phyloP scores from a whole-genome alignment of 2,797 vertebrate genomes.

The Enteromius argenteus region DNA sequence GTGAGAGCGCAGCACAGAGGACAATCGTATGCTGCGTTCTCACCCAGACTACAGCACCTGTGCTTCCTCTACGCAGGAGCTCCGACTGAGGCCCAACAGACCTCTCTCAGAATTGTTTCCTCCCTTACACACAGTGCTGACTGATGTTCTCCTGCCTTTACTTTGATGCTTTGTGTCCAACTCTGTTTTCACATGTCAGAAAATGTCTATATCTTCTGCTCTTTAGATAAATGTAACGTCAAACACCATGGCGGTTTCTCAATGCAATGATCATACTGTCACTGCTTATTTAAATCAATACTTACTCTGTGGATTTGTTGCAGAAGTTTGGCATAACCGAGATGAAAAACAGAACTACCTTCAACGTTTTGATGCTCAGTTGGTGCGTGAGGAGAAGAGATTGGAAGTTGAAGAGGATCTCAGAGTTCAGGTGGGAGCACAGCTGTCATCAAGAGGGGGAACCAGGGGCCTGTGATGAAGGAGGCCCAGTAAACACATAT shows the following conservation, averaged over 20 bases:
- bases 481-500: neutral
- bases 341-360: constrained; percentile 78
- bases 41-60: constrained; percentile 62
- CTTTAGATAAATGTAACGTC: neutral
- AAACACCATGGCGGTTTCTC: neutral
- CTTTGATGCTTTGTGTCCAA: constrained; percentile 27
- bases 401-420: constrained; percentile 84
- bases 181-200: constrained; percentile 35
- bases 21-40: constrained; percentile 59
- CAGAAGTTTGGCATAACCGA: constrained; percentile 83
- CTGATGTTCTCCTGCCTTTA: constrained; percentile 23
- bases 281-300: constrained; percentile 2
- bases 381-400: constrained; percentile 82
- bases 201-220: constrained; percentile 9
- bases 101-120: constrained; percentile 42
- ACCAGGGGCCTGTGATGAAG: neutral
- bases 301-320: constrained; percentile 45
- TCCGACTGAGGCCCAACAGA: constrained; percentile 21
- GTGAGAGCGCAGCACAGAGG: constrained; percentile 58
- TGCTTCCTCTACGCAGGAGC: constrained; percentile 52
- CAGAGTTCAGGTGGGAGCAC: constrained; percentile 80
- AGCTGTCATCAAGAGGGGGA: constrained; percentile 26
- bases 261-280: neutral
- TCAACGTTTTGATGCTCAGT: constrained; percentile 79
- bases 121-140: constrained; percentile 24